phyloP scores from a whole-genome alignment of 2,113 vertebrate genomes.

The Campylomormyrus tamandua region DNA sequence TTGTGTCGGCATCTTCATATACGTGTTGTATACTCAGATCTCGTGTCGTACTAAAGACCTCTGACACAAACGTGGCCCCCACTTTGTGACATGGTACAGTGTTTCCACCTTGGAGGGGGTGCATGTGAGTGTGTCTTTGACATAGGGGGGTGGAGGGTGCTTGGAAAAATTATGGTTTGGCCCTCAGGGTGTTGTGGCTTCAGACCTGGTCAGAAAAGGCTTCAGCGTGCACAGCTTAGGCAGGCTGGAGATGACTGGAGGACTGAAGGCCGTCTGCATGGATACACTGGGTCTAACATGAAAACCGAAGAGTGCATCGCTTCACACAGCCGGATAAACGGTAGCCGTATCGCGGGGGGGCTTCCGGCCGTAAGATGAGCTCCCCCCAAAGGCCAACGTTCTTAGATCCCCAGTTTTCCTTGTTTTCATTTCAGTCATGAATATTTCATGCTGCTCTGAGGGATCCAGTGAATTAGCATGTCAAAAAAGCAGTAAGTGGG shows the following conservation, averaged over 20 bases:
- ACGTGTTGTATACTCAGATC: neutral
- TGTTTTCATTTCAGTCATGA: conserved; percentile 10
- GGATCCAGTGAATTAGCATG: conserved; percentile 19
- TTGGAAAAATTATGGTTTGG: neutral
- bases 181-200: neutral
- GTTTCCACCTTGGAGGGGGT: neutral
- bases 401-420: neutral
- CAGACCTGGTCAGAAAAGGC: neutral
- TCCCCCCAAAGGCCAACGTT: neutral
- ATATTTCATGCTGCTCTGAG: conserved; percentile 14
- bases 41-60: neutral
- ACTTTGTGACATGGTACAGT: neutral
- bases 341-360: neutral
- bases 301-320: neutral
- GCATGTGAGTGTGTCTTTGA: neutral
- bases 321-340: neutral
- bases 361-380: neutral
- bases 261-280: neutral
- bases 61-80: neutral
- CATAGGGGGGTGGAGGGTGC: neutral
- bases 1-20: neutral
- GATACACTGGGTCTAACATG: neutral
- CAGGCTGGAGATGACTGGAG: neutral
- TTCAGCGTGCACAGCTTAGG: neutral
- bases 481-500: neutral